phyloP scores from a whole-genome alignment of 2,888 invertebrate species.

The Drosophila paranaensis region DNA sequence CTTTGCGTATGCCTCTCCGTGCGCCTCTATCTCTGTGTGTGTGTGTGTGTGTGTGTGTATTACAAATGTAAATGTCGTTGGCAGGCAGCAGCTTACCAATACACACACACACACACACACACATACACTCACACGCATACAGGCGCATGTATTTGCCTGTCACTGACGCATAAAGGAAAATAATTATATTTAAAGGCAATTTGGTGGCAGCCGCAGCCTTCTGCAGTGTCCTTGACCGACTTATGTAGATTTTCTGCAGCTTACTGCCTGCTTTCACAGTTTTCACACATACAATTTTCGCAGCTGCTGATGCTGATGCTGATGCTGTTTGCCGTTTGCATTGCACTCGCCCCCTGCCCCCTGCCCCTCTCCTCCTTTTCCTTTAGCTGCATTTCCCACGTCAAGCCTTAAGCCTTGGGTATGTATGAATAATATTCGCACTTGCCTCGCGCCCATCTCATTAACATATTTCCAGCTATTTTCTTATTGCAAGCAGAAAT shows the following conservation, averaged over 20 bases:
- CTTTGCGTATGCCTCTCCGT: constrained; percentile 36
- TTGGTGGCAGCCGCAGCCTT: constrained; percentile 75
- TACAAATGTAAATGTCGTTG: constrained; percentile 76
- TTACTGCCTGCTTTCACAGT: constrained; percentile 64
- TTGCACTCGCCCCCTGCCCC: neutral
- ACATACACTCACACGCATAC: neutral
- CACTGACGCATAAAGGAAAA: constrained; percentile 77
- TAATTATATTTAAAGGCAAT: constrained; percentile 82
- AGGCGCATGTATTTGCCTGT: constrained; percentile 35
- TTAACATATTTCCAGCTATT: constrained; percentile 77
- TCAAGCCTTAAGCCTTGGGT: constrained; percentile 24
- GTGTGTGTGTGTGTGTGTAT: constrained; percentile 45
- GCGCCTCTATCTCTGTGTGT: constrained; percentile 8
- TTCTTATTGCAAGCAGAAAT: constrained; percentile 65
- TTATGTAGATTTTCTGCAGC: constrained; percentile 76
- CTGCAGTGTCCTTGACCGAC: constrained; percentile 82
- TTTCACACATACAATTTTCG: constrained; percentile 46
- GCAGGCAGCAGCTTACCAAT: constrained; percentile 44
- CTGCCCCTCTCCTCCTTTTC: neutral
- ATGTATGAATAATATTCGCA: constrained; percentile 62
- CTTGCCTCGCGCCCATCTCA: constrained; percentile 50
- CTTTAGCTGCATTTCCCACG: constrained; percentile 14
- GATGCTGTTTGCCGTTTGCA: constrained; percentile 22
- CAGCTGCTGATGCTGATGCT: constrained; percentile 6
- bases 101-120: constrained; percentile 18